Evolutionary conservation across 2,888 invertebrate species (phyloP), one percentile per base, ranked within the genome.

Genomic region (Drepana falcataria): DNA sequence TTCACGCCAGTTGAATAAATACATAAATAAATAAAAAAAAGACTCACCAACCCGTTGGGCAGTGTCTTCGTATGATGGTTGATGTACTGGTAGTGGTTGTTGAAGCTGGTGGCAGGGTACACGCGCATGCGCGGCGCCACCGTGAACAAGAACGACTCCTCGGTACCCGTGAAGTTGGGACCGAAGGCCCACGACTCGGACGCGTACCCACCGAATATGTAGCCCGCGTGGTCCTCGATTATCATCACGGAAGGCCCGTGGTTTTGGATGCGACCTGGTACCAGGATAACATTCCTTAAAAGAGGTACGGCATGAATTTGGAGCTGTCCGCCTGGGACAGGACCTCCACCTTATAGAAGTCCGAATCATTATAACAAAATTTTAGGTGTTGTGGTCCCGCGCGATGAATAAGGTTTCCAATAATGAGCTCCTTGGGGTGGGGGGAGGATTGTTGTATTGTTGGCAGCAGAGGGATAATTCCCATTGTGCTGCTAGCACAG

Each of bases 41-140:
- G 51, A 2, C 87, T 92, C 70, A 95, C 94, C 89, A 98, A 79
- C 59, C 98, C 98, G 87, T 99, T 99, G 0, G 98, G 98, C 92
- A 99, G 92, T 0, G 98, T 98, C 85, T 98, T 96, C 64, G 98
- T 97, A 69, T 97, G 95, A 58, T 95, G 92, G 85, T 98, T 98
- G 61, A 99, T 92, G 82, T 99, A 99, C 88, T 97, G 97, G 81
- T 94, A 99, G 79, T 98, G 97, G 60, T 95, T 93, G 82, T 98
- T 98, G 82, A 95, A 97, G 0, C 94, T 94, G 0, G 97, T 96
- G 0, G 96, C 88, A 0, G 92, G 92, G 79, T 95, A 98, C 2
- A 96, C 91, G 44, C 95, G 86, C 93, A 97, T 95, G 55, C 93
- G 93, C 0, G 98, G 98, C 35, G 94, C 92, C 53, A 98, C 87